phyloP scores from a whole-genome alignment of 2,797 vertebrate species.

The Psittacula derbiana region DNA sequence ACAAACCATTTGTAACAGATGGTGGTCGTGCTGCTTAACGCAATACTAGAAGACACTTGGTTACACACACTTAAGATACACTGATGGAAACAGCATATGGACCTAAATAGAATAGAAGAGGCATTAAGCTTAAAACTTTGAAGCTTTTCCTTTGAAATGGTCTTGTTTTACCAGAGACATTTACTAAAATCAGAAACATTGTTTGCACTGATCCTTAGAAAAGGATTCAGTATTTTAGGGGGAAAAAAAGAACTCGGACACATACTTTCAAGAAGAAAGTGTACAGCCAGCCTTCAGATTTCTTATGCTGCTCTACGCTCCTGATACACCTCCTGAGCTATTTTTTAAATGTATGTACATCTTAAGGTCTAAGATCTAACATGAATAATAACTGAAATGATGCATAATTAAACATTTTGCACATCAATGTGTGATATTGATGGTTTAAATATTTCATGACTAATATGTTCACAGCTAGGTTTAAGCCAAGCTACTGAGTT shows the following conservation, averaged over 20 bases:
- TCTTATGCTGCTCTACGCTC: conserved; percentile 45
- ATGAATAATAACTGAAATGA: conserved; percentile 73
- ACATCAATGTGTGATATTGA: conserved; percentile 66
- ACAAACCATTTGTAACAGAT: conserved; percentile 22
- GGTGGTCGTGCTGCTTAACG: not conserved
- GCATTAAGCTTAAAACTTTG: not conserved
- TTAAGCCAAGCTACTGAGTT: conserved; percentile 51
- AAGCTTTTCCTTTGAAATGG: not conserved
- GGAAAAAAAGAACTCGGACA: not conserved
- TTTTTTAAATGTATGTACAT: conserved; percentile 64
- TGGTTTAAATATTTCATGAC: conserved; percentile 75
- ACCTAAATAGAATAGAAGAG: not conserved
- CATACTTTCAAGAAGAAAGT: not conserved
- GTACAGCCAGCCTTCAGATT: conserved; percentile 25
- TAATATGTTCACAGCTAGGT: conserved; percentile 65
- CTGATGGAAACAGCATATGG: not conserved
- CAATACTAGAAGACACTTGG: not conserved
- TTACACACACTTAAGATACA: not conserved
- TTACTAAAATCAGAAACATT: not conserved
- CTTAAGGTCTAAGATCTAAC: conserved; percentile 68
- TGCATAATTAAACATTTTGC: conserved; percentile 74
- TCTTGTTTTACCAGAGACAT: not conserved
- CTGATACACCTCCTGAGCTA: conserved; percentile 60
- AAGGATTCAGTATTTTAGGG: not conserved
- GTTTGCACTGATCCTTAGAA: not conserved